Evolutionary conservation across 2,113 vertebrate species (phyloP).

Genomic region (Speoplatyrhinus poulsoni): DNA sequence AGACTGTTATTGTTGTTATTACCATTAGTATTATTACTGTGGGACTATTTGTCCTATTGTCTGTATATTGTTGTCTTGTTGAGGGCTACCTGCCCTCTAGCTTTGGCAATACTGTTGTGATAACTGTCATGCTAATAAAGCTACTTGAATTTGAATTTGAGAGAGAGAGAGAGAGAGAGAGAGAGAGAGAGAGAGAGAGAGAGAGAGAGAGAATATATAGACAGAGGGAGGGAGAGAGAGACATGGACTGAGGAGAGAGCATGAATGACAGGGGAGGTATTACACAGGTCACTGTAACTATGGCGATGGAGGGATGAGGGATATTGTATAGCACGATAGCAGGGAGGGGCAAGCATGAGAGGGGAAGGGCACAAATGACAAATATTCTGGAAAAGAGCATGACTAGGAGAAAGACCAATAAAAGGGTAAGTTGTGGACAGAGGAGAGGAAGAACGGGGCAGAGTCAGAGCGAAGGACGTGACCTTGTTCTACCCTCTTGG

Average conservation of each 20-base stretch:
- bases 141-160: not conserved
- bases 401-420: not conserved
- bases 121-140: no score
- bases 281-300: no score
- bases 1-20: not conserved
- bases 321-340: no score
- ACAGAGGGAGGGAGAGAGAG: not conserved
- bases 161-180: not conserved
- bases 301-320: not conserved
- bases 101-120: no score
- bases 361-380: not conserved
- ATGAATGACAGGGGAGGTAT: not conserved
- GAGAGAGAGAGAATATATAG: constrained; percentile 16
- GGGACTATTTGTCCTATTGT: no score
- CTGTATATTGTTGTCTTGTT: no score
- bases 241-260: not conserved
- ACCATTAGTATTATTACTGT: no score
- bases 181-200: constrained; percentile 10
- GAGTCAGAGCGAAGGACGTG: not conserved
- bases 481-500: not conserved
- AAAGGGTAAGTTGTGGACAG: not conserved
- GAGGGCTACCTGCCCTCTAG: no score
- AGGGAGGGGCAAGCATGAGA: no score
- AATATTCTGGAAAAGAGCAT: not conserved
- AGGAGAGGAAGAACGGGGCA: not conserved